Base-by-base conservation (phyloP, 2,113 vertebrate species). In the Sylvilagus bachmani region DNA sequence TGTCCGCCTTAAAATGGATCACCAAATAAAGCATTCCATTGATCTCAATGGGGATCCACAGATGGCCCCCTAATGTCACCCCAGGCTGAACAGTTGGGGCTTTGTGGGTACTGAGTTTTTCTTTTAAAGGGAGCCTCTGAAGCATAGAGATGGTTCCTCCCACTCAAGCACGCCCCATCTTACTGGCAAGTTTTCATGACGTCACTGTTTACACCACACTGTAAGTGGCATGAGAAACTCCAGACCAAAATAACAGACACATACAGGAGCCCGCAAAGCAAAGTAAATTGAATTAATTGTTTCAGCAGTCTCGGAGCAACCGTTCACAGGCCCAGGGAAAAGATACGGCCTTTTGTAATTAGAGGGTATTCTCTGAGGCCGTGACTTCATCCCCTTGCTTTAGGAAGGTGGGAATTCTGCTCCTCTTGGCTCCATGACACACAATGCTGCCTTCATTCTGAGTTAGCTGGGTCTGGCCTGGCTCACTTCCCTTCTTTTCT, bases 281-380 rank as follows among this genome's bases (percentile, higher is more conserved):
- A 95, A 96, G 62, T 31, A 82, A 95, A 89, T 51, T 87, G 74
- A 95, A 27, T 92, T 88, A 92, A 92, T 85, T 86, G 33, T 53
- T 89, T 93, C 77, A 93, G 62, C 62, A 90, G 73, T 78, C 81
- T 85, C 67, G 62, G 36, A 87, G 53, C 27, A 95, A 73, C 61
- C 67, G 87, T 49, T 90, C 81, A 93, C 61, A 77, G 53, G 6
- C 33, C 4, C 61, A 77, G 61, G 88, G 78, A 80, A 88, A 64
- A 80, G 49, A 81, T 0, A 10, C 2, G 6, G 66, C n/a, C 70
- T 95, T 13, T 33, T 71, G 25, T 93, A 89, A 91, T 91, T 79
- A 90, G 80, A 85, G 38, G 27, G 55, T 62, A 64, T 61, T 87
- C 75, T 96, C 86, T 79, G 67, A 89, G 92, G 53, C 75, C 51